Base-by-base conservation (phyloP, 1,140 invertebrate species). In the Penaeus chinensis region DNA sequence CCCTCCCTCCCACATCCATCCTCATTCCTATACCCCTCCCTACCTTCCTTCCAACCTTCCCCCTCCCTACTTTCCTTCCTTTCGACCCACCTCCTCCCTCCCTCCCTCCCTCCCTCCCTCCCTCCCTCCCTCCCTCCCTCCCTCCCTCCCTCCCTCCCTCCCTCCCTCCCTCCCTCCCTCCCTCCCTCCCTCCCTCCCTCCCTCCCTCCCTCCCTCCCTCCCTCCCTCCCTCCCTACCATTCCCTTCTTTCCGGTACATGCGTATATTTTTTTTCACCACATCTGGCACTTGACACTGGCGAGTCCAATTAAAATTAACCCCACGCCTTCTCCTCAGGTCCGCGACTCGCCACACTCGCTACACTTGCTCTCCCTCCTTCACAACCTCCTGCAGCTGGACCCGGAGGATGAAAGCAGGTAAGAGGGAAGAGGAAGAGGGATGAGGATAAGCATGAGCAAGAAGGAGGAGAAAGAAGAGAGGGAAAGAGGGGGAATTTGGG, bases 291-390 rank as follows among this genome's bases (percentile, higher is more conserved):
- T 7, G 7, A 66, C 65, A 24, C 65, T 4, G 11, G 37, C 37
- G 7, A 7, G 3, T 71, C 32, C 16, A 71, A 71, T 71, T 71
- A 27, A 16, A 2, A 2, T 60, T 60, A 20, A 47, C 22, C 27
- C 16, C 66, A 22, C 62, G 20, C 18, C 19, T 65, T 22, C 37
- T 16, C 37, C 47, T 22, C 74, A 87, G 86, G 71, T 87, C 22
- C 69, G 86, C 10, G 74, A 87, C 27, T 82, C 69, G n/a, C 86
- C 86, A 22, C 86, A 87, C n/a, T 54, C 80, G 10, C 81, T 87
- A 22, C 86, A 83, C n/a, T 65, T 87, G 60, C 60, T 87, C 47
- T 69, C 66, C 13, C 37, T 87, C 18, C 63, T 87, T 18, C 69
- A 82, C 32, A 87, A 87, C 71, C 81, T 87, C 24, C 63, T 19